phyloP scores from a whole-genome alignment of 1,140 invertebrate genomes.

The Ceratitis capitata region DNA sequence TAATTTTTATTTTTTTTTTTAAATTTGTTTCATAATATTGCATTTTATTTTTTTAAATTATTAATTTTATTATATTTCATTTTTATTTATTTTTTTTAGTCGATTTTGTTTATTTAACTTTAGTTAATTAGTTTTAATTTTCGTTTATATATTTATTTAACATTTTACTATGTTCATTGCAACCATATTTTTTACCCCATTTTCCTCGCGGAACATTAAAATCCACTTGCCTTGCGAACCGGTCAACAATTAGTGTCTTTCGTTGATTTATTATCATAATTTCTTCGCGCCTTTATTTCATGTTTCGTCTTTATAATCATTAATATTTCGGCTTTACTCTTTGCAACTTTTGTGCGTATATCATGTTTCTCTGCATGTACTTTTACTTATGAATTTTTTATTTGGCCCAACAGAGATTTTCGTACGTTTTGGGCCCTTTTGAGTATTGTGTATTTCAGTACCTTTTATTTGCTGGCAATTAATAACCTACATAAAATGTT shows the following conservation, averaged over 20 bases:
- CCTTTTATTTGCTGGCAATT: neutral
- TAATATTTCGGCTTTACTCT: slow-evolving; percentile 31
- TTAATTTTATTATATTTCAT: too few species aligned
- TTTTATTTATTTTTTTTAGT: too few species aligned
- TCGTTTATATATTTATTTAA: too few species aligned
- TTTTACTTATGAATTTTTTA: neutral
- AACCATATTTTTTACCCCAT: neutral
- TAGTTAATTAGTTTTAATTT: too few species aligned
- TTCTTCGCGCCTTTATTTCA: slow-evolving; percentile 35
- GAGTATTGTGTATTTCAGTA: neutral
- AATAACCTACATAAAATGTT: neutral
- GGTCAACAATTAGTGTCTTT: neutral
- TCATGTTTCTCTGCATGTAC: neutral
- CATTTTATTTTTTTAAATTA: too few species aligned
- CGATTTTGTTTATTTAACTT: too few species aligned
- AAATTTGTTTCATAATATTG: too few species aligned
- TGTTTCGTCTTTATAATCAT: slow-evolving; percentile 18
- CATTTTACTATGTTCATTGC: neutral
- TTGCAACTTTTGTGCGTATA: neutral
- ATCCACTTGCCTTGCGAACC: neutral
- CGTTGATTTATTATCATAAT: slow-evolving; percentile 34
- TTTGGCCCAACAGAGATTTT: too few species aligned
- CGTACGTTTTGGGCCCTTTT: neutral
- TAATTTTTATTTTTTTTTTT: too few species aligned
- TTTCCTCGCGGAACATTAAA: neutral